Conservation (phyloP, 2,797 vertebrate genomes). For the Hypotaenidia philippensis region DNA sequence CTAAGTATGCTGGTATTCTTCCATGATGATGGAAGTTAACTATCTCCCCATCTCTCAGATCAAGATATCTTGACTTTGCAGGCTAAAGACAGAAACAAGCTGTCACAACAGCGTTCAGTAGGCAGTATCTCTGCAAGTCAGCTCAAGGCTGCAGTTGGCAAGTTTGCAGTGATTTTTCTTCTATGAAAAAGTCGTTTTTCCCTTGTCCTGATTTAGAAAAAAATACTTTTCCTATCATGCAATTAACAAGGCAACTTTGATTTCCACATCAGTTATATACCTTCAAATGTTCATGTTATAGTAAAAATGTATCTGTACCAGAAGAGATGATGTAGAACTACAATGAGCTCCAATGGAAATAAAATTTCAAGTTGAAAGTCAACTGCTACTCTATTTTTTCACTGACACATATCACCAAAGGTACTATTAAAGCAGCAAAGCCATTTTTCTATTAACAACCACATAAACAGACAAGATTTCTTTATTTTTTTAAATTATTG, state of each 20-base stretch:
- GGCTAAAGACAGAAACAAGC: conserved; percentile 38
- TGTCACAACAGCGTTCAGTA: not conserved
- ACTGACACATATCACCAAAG: not conserved
- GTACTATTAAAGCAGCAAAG: not conserved
- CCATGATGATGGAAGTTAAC: conserved; percentile 66
- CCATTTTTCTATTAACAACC: not conserved
- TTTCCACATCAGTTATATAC: not conserved
- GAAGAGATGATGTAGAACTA: not conserved
- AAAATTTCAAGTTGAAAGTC: not conserved
- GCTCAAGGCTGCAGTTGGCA: not conserved
- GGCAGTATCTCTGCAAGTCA: not conserved
- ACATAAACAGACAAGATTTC: not conserved
- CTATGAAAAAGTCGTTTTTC: not conserved
- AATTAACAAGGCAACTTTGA: not conserved
- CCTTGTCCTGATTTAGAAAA: not conserved
- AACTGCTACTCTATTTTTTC: not conserved
- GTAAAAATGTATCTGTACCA: not conserved
- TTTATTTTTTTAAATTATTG: too few species aligned
- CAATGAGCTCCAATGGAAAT: not conserved
- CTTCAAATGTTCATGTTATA: not conserved
- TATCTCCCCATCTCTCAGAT: conserved; percentile 13
- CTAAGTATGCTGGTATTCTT: conserved; percentile 65
- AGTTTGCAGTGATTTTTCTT: not conserved
- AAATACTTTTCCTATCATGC: not conserved
- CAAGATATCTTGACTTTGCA: conserved; percentile 41